These are phyloP conservation scores for Nycteola revayana DNA, from an alignment of 2,888 invertebrate genomes.

Conservation along the genomic window DNA sequence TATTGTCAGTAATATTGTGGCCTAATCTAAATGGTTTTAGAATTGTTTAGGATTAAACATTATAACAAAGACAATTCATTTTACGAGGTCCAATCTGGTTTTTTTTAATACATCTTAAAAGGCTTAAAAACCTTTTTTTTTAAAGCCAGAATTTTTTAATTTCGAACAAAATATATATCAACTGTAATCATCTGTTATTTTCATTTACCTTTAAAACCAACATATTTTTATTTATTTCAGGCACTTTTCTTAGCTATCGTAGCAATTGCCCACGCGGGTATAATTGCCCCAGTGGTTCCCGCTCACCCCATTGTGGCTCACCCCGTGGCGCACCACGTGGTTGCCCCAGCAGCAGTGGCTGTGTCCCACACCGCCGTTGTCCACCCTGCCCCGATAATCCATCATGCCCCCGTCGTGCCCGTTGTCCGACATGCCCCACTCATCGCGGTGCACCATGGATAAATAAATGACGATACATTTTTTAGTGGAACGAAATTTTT, in stretches of 20 bases:
- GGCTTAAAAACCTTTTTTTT: too few relatives aligned
- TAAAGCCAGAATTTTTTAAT: too few relatives aligned
- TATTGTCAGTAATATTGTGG: too few relatives aligned
- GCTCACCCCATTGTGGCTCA: slow-evolving; percentile 47
- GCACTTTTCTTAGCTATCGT: slow-evolving; percentile 63
- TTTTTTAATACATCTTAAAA: too few relatives aligned
- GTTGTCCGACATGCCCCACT: slow-evolving; percentile 57
- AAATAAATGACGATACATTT: too few relatives aligned
- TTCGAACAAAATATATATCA: too few relatives aligned
- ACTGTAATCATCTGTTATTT: too few relatives aligned
- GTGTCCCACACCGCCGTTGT: slow-evolving; percentile 44
- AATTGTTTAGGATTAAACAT: too few relatives aligned
- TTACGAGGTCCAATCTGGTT: too few relatives aligned
- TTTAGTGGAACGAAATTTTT: too few relatives aligned
- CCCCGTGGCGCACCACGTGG: slow-evolving; percentile 47
- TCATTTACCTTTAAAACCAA: background rate
- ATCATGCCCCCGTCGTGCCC: slow-evolving; percentile 47
- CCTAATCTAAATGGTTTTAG: too few relatives aligned
- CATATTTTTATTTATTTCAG: slow-evolving; percentile 44
- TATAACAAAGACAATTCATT: too few relatives aligned
- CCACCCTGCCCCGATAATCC: slow-evolving; percentile 48
- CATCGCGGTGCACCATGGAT: slow-evolving; percentile 65
- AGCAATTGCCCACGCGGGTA: slow-evolving; percentile 62
- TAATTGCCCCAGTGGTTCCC: slow-evolving; percentile 60
- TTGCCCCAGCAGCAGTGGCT: slow-evolving; percentile 44